These are phyloP conservation scores for Palloptera scutellata DNA, from an alignment of 2,888 invertebrate species.

Conservation along the genomic window DNA sequence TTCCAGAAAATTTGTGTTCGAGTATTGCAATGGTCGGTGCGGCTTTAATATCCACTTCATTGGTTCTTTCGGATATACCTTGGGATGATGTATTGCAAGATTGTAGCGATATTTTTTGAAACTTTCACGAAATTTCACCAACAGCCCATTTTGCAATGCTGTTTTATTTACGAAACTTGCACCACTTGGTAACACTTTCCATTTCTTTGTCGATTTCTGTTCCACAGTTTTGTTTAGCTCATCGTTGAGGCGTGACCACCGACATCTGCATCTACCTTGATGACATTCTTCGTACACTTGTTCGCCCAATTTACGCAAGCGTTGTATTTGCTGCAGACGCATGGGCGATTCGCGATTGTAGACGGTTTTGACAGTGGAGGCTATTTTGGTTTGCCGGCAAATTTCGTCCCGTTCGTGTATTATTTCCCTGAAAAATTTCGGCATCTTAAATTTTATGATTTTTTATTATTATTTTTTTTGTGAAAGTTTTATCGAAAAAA, in stretches of 20 bases:
- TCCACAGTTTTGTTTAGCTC: not conserved
- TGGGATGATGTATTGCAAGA: not conserved
- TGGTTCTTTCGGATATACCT: not conserved
- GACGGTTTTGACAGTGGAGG: slow-evolving; percentile 19
- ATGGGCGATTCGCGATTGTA: slow-evolving; percentile 33
- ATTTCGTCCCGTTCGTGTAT: slow-evolving; percentile 26
- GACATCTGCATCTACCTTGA: not conserved
- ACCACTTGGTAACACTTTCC: not conserved
- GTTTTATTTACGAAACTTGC: too few relatives aligned
- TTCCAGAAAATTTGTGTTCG: slow-evolving; percentile 1
- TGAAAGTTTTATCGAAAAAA: slow-evolving; percentile 10
- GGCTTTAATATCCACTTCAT: slow-evolving; percentile 24
- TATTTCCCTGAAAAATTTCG: slow-evolving; percentile 28
- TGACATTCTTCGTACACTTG: not conserved
- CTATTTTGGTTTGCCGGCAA: slow-evolving; percentile 39
- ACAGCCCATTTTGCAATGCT: not conserved
- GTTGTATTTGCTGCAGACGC: slow-evolving; percentile 33
- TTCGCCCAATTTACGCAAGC: slow-evolving; percentile 37
- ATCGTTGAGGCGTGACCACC: slow-evolving; percentile 1
- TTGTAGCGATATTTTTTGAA: slow-evolving; percentile 6
- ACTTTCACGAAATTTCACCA: slow-evolving; percentile 12
- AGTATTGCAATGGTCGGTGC: not conserved
- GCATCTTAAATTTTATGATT: slow-evolving; percentile 29
- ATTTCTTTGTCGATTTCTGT: not conserved
- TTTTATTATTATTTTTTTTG: slow-evolving; percentile 20